Conservation (phyloP, 2,113 vertebrate species). For the Crotalus viridis region DNA sequence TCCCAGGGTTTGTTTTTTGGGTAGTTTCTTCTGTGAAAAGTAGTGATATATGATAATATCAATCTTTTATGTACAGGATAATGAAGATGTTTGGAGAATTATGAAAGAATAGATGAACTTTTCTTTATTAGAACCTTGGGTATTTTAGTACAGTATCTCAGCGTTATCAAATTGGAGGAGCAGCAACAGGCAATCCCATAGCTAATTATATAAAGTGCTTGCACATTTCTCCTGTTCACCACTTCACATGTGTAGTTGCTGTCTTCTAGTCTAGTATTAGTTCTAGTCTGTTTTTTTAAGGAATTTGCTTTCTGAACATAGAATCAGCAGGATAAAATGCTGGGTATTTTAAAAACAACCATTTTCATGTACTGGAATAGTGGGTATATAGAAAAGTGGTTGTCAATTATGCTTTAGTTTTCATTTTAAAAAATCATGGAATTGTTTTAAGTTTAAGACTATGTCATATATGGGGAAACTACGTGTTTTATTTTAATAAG, state of each 20-base stretch:
- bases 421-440: background rate
- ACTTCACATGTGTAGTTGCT: background rate
- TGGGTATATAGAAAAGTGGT: background rate
- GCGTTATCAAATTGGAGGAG: background rate
- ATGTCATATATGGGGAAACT: background rate
- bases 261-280: background rate
- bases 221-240: background rate
- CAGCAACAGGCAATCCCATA: background rate
- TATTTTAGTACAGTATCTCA: background rate
- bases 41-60: background rate
- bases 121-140: background rate
- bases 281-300: background rate
- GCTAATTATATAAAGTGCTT: background rate
- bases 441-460: background rate
- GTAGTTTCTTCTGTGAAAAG: background rate
- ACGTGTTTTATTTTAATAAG: background rate
- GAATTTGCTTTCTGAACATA: background rate
- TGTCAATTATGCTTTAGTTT: conserved; percentile 2
- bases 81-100: background rate
- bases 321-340: background rate
- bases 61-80: too few relatives aligned
- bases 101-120: background rate
- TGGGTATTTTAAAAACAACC: background rate
- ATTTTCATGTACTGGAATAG: background rate
- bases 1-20: background rate